Evolutionary conservation across 2,888 invertebrate species (phyloP).

Genomic region (Diabrotica balteata): DNA sequence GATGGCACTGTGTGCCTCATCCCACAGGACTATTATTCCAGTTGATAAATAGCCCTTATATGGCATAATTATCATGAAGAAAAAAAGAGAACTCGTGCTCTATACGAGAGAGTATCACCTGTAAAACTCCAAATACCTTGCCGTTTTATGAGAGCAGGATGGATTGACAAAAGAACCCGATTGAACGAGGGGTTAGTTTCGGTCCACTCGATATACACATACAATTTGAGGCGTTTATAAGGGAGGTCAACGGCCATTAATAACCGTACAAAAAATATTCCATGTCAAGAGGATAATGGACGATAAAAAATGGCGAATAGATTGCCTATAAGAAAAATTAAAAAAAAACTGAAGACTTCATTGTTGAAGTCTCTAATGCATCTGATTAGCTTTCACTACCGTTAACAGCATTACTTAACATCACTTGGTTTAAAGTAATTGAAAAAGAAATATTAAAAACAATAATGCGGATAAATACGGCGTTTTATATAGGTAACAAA

Average conservation of each 20-base stretch:
- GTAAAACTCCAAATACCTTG: slow-evolving; percentile 35
- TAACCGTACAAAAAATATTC: slow-evolving; percentile 33
- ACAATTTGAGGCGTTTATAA: slow-evolving; percentile 37
- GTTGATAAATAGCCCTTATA: slow-evolving; percentile 35
- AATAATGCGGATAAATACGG: too few species aligned
- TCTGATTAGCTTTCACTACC: too few species aligned
- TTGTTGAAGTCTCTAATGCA: too few species aligned
- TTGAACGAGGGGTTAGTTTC: slow-evolving; percentile 37
- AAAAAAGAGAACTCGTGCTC: slow-evolving; percentile 33
- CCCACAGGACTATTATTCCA: slow-evolving; percentile 27
- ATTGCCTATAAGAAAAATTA: neutral
- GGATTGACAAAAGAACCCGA: slow-evolving; percentile 34
- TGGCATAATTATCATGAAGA: slow-evolving; percentile 34
- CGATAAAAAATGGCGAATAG: slow-evolving; percentile 29
- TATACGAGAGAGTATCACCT: slow-evolving; percentile 34
- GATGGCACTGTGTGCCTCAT: slow-evolving; percentile 21
- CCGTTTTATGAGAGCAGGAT: slow-evolving; percentile 32
- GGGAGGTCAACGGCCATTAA: slow-evolving; percentile 38
- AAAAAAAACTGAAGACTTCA: too few species aligned
- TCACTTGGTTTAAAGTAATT: too few species aligned
- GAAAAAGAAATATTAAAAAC: too few species aligned
- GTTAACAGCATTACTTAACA: too few species aligned
- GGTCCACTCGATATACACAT: slow-evolving; percentile 36
- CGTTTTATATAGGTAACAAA: too few species aligned
- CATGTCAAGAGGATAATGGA: slow-evolving; percentile 30